phyloP scores from a whole-genome alignment of 1,140 invertebrate species.

The Drosophila kikkawai region DNA sequence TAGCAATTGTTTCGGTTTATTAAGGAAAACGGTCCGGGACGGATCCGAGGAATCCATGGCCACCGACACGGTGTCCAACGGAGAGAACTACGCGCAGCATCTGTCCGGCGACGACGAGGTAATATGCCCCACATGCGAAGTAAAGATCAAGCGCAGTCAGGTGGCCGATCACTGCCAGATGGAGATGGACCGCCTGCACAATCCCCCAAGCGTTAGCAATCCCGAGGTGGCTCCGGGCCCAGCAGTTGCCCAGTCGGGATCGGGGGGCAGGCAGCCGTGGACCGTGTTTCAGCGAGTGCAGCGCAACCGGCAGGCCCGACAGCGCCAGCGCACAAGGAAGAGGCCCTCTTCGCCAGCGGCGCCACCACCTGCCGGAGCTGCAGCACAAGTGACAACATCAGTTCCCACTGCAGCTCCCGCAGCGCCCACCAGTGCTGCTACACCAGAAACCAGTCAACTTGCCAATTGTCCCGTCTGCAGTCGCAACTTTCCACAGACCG shows the following conservation, averaged over 20 bases:
- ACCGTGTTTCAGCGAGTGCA: conserved; percentile 84
- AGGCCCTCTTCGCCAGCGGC: conserved; percentile 49
- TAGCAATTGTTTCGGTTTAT: neutral
- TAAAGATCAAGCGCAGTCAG: conserved; percentile 90
- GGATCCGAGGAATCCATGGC: conserved; percentile 56
- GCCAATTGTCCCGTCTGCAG: conserved; percentile 91
- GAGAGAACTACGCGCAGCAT: conserved; percentile 86
- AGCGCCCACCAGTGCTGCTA: conserved; percentile 8
- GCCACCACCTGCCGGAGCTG: neutral
- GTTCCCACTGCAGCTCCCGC: conserved; percentile 69
- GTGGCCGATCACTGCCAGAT: conserved; percentile 90
- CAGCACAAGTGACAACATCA: conserved; percentile 85
- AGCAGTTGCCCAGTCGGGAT: conserved; percentile 19
- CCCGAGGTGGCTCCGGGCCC: neutral
- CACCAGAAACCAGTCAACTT: conserved; percentile 50
- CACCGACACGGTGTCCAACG: conserved; percentile 83
- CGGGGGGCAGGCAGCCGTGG: conserved; percentile 83
- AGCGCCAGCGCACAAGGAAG: conserved; percentile 79
- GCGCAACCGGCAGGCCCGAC: conserved; percentile 86
- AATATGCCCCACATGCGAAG: conserved; percentile 91
- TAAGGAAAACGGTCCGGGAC: neutral
- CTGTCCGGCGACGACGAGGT: conserved; percentile 84
- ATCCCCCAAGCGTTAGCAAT: conserved; percentile 15
- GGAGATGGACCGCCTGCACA: conserved; percentile 91
- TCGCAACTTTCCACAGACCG: conserved; percentile 88